Base-by-base conservation (phyloP, 2,113 vertebrate genomes). In the Syngnathoides biaculeatus region DNA sequence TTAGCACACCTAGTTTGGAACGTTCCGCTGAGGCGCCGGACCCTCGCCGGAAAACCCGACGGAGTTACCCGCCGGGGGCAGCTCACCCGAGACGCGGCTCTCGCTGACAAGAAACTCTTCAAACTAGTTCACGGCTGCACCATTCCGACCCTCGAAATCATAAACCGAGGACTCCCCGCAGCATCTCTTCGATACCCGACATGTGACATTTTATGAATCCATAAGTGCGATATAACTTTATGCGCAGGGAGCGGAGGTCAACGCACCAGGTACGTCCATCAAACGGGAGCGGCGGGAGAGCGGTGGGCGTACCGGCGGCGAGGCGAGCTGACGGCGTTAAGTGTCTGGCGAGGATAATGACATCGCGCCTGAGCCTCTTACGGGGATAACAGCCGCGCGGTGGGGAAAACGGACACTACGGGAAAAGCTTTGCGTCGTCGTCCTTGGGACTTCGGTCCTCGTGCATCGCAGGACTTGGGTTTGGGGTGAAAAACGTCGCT, bases 351-450 rank as follows among this genome's bases (percentile, higher is more conserved):
- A 1, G 48, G 64, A 43, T 55, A 65, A 74, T 72, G 71, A 48
- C 43, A 27, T 27, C 27, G 65, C 57, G 66, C 50, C 62, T 73
- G 73, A 77, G 67, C 53, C 68, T 57, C 56, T 74, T 43, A 70
- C n/a, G 63, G 8, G 65, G 50, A 69, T 71, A 76, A 71, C 60
- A 64, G 45, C 64, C 45, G 27, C 48, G 52, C 53, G 57, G 42
- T 71, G 80, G 61, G n/a, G n/a, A n/a, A 70, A 62, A 48, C 7
- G 2, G 30, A 1, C 27, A 39, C 30, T 11, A 20, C 3, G 22
- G 52, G n/a, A 53, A 24, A 53, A 22, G n/a, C n/a, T 12, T 50
- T 2, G 1, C 40, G 40, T 20, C 60, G 47, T 30, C 45, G 64
- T 27, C 5, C 27, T 63, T 35, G 52, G 56, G 30, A 17, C 26